These are phyloP conservation scores for Agapornis canus DNA, from an alignment of 2,797 vertebrate genomes.

Conservation along the genomic window DNA sequence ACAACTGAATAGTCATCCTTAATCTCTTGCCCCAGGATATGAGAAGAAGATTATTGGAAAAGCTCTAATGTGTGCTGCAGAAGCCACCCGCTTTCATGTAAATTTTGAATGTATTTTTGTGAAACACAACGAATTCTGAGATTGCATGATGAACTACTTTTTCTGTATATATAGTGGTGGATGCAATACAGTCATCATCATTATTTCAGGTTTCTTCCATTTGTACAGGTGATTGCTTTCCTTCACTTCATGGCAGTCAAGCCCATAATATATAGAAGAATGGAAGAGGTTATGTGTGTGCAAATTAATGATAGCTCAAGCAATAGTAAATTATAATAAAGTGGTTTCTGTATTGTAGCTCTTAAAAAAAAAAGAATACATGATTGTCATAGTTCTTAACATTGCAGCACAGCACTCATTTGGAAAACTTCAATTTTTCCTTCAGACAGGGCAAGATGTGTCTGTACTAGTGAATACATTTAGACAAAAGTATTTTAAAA, in stretches of 20 bases:
- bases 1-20: neutral
- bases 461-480: neutral
- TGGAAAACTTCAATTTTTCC: neutral
- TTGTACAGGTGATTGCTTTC: neutral
- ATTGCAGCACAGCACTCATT: neutral
- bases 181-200: neutral
- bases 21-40: neutral
- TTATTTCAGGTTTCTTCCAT: neutral
- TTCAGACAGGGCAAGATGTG: neutral
- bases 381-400: neutral
- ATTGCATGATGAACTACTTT: neutral
- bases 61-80: neutral
- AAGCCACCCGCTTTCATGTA: neutral
- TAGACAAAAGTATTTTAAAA: neutral
- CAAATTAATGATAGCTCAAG: neutral
- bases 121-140: neutral
- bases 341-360: neutral
- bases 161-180: neutral
- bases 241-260: neutral
- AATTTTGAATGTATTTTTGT: neutral
- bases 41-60: neutral
- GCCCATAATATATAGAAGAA: neutral
- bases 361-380: neutral
- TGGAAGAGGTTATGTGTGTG: neutral
- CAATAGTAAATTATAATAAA: neutral